phyloP scores from a whole-genome alignment of 2,888 invertebrate species.

The Blera fallax region DNA sequence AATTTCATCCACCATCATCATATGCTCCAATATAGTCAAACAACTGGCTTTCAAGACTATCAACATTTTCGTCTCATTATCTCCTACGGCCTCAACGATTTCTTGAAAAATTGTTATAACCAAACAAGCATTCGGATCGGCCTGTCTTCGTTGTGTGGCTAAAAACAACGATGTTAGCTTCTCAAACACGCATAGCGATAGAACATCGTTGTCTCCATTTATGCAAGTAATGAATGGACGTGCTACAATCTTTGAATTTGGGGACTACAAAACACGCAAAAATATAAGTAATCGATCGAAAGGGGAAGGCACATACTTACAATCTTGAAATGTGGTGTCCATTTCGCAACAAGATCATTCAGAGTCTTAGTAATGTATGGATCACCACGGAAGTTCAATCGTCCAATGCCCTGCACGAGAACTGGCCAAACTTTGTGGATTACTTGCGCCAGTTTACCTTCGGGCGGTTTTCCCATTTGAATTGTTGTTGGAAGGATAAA shows the following conservation, averaged over 20 bases:
- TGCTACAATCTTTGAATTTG: conserved; percentile 78
- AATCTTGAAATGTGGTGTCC: conserved; percentile 81
- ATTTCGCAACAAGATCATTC: conserved; percentile 82
- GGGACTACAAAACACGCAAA: conserved; percentile 59
- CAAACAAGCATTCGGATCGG: conserved; percentile 78
- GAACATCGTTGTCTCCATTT: conserved; percentile 75
- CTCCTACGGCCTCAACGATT: conserved; percentile 74
- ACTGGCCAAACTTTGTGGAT: conserved; percentile 83
- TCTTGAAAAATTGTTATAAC: conserved; percentile 79
- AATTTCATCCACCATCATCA: conserved; percentile 81
- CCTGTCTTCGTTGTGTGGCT: conserved; percentile 78
- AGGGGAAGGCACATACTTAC: conserved; percentile 47
- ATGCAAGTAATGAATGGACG: conserved; percentile 78
- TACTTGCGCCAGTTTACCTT: conserved; percentile 81
- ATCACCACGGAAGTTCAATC: conserved; percentile 82
- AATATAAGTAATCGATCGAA: not conserved
- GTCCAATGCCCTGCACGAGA: conserved; percentile 83
- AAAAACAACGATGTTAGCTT: conserved; percentile 78
- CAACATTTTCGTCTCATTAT: conserved; percentile 73
- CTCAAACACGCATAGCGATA: conserved; percentile 78
- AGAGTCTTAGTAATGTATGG: conserved; percentile 82
- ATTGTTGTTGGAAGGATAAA: conserved; percentile 83
- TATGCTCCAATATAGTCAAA: conserved; percentile 78
- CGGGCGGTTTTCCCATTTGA: conserved; percentile 82
- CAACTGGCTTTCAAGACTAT: conserved; percentile 77